Evolutionary conservation across 2,888 invertebrate species (phyloP).

Genomic region (Drosophila pseudotakahashii): DNA sequence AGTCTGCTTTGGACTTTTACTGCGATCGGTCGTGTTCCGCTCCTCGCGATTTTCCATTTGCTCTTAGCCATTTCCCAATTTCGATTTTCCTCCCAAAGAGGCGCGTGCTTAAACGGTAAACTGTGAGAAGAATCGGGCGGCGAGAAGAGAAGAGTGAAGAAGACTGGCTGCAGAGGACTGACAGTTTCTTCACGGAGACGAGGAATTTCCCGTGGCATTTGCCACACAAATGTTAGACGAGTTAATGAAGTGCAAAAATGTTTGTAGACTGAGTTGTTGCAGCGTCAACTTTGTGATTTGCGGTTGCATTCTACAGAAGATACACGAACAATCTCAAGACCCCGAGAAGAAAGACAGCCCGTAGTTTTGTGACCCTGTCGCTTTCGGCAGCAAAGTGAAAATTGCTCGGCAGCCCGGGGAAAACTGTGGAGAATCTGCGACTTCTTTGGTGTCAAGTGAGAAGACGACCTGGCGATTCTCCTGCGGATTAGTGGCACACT

Average conservation of each 20-base stretch:
- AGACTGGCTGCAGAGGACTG: slow-evolving; percentile 7
- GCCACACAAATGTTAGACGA: slow-evolving; percentile 66
- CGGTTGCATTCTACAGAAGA: slow-evolving; percentile 45
- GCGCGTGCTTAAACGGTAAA: slow-evolving; percentile 65
- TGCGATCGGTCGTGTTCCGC: slow-evolving; percentile 46
- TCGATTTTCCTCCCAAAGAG: slow-evolving; percentile 27
- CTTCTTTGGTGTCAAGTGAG: slow-evolving; percentile 42
- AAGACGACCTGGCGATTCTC: slow-evolving; percentile 31
- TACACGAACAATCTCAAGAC: slow-evolving; percentile 17
- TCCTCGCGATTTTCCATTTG: slow-evolving; percentile 34
- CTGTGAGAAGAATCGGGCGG: slow-evolving; percentile 38
- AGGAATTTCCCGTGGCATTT: slow-evolving; percentile 66
- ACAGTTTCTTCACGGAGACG: slow-evolving; percentile 14
- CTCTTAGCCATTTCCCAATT: slow-evolving; percentile 9
- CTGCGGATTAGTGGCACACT: slow-evolving; percentile 48
- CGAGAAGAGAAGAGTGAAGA: slow-evolving; percentile 4
- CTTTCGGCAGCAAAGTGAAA: slow-evolving; percentile 63
- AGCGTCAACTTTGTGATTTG: slow-evolving; percentile 62
- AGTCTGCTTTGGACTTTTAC: slow-evolving; percentile 74
- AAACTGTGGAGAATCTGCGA: slow-evolving; percentile 32
- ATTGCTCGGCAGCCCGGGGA: slow-evolving; percentile 47
- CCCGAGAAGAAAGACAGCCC: slow-evolving; percentile 4
- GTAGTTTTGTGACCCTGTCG: slow-evolving; percentile 37
- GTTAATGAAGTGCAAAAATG: slow-evolving; percentile 79
- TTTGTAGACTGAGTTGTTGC: slow-evolving; percentile 48